These are phyloP conservation scores for Oedothorax gibbosus DNA, from an alignment of 1,140 invertebrate genomes.

Conservation along the genomic window DNA sequence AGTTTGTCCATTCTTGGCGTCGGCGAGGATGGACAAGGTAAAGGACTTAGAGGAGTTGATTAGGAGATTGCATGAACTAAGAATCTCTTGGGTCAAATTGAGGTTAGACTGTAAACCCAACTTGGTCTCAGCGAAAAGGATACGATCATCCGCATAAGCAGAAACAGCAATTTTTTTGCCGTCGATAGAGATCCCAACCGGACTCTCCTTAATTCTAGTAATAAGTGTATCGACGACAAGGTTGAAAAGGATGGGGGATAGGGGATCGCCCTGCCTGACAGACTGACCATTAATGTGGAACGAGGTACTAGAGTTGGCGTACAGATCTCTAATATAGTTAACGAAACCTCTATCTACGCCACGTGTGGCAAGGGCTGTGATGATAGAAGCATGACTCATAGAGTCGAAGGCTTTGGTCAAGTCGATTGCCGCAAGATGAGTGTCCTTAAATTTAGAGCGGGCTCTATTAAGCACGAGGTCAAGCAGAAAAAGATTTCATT, in stretches of 20 bases:
- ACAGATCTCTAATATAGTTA: background rate
- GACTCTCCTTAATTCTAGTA: background rate
- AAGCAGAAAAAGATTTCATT: background rate
- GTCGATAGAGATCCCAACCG: background rate
- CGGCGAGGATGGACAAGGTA: background rate
- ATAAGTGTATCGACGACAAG: background rate
- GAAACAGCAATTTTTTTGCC: background rate
- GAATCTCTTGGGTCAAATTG: background rate
- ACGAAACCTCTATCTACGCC: background rate
- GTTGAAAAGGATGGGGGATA: background rate
- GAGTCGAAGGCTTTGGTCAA: background rate
- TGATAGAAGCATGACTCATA: background rate
- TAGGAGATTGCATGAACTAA: background rate
- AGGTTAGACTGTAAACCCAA: background rate
- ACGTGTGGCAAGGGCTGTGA: background rate
- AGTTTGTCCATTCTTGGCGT: background rate
- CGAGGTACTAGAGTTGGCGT: background rate
- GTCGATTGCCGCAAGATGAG: background rate
- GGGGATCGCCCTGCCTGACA: background rate
- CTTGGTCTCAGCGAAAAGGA: background rate
- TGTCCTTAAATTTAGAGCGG: background rate
- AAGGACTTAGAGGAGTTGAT: background rate
- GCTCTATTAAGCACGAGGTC: background rate
- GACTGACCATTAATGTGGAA: background rate
- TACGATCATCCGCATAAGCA: background rate